Base-by-base conservation (phyloP, 92 coral and sea anemone species). In the Isaurus tuberculatus region DNA sequence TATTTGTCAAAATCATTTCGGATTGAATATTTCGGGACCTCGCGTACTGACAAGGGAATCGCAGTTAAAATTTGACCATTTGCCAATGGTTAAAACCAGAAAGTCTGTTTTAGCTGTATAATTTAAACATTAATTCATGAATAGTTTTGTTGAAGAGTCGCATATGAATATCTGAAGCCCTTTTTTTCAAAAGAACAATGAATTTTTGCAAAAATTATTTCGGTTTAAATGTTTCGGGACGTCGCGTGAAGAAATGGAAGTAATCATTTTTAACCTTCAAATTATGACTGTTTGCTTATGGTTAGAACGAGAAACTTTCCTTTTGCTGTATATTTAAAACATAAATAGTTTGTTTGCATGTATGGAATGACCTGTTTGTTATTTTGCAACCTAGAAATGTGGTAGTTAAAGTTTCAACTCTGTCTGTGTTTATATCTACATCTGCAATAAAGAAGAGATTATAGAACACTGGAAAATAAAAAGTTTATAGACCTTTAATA, bases 181-280 rank as follows among this genome's bases (percentile, higher is more conserved):
- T 68, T 68, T 68, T 68, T 68, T 68, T 68, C 32, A 68, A 46
- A 13, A 68, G 32, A 68, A 48, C 46, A 68, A 68, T 68, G 5
- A 48, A 46, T 32, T 68, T 32, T 32, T 68, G 31, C 73, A 68
- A 32, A 68, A 68, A 68, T 32, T 68, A 68, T 1, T 32, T 68
- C 20, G 73, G 73, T 68, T 68, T 68, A 13, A 68, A 14, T 68
- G 73, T 20, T 68, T 68, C 73, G 73, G 74, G 74, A 69, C 36
- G 74, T 69, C 74, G 36, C 74, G 74, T 69, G 74, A 69, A 69
- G 74, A 69, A 49, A 69, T 34, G 29, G 36, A 69, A 51, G 27
- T 69, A 69, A 16, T 69, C 74, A 14, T 69, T 69, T 69, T 69
- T 15, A 69, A 69, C 74, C 11, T 49, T 69, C 27, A 69, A 69